Base-by-base conservation (phyloP, 2,113 vertebrate species). In the Elachura formosa region DNA sequence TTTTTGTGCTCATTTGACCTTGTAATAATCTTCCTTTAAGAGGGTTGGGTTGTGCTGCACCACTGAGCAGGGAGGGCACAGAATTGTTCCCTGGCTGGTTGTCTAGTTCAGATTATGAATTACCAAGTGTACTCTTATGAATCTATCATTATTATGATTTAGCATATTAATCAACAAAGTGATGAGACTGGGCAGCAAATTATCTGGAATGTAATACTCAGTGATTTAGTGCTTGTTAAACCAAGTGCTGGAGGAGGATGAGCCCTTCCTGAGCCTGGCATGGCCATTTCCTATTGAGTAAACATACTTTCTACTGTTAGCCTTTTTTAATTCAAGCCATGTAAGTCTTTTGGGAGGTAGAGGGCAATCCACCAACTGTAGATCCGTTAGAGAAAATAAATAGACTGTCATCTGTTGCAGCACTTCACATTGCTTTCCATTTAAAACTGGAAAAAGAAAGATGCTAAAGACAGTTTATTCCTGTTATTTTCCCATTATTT, bases 361-460 rank as follows among this genome's bases (percentile, higher is more conserved):
- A 74, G 31, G 34, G 31, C 33, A 59, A 77, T 74, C 90, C 88
- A 93, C 51, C 29, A 85, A 69, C 34, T 88, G 67, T 62, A 90
- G 63, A 59, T 93, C 34, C 83, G 55, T 83, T 54, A 71, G 46
- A 80, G 73, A 90, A 93, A 90, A 90, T 46, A 96, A 89, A 93
- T 73, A 80, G 75, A 58, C 59, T 92, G 83, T 88, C 68, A 92
- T 88, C 90, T 90, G 16, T 92, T 93, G 56, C 63, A 90, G 85
- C 34, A 40, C n/a, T 94, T 73, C 46, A 58, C 79, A 77, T 9
- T 88, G 75, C 22, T 93, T 95, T 93, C 51, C 75, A 67, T 93
- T 95, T 93, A 77, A 54, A 69, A 67, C 24, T 90, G 29, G 21
- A 46, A 72, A 79, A 71, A 85, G 48, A 89, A 84, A 61, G 34